Evolutionary conservation across 2,113 vertebrate genomes (phyloP).

Genomic region (Pionites leucogaster): DNA sequence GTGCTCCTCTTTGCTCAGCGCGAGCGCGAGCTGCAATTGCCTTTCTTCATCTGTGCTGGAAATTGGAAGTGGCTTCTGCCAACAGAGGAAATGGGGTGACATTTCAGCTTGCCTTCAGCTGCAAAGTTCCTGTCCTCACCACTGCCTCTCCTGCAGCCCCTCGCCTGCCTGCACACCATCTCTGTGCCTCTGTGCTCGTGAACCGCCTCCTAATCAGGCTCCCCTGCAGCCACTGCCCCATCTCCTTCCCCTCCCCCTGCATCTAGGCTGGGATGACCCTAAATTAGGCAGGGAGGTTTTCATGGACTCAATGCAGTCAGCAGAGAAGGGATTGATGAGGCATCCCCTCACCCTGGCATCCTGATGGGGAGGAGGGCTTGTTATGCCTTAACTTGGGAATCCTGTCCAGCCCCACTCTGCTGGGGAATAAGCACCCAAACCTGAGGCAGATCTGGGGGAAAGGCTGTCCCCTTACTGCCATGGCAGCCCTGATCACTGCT

Average conservation of each 20-base stretch:
- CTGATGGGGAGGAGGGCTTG: neutral
- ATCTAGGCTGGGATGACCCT: neutral
- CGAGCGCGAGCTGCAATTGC: constrained; percentile 92
- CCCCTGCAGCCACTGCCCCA: neutral
- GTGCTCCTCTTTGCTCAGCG: constrained; percentile 90
- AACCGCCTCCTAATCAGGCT: neutral
- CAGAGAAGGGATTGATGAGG: neutral
- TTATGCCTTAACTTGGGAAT: neutral
- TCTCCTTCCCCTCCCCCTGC: neutral
- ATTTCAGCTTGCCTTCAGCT: constrained; percentile 36
- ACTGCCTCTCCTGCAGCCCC: neutral
- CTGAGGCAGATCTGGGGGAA: neutral
- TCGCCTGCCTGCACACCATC: neutral
- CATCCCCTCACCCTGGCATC: neutral
- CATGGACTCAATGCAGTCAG: neutral
- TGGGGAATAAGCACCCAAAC: neutral
- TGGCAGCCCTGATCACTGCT: neutral
- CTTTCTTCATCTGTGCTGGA: constrained; percentile 91
- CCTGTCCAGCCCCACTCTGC: neutral
- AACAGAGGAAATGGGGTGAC: constrained; percentile 71
- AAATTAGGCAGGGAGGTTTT: neutral
- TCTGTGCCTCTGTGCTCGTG: neutral
- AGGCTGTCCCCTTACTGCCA: neutral
- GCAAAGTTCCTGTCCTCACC: neutral
- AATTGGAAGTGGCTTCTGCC: constrained; percentile 76